Conservation (phyloP, 1,140 invertebrate species). For the Drosophila hydei region DNA sequence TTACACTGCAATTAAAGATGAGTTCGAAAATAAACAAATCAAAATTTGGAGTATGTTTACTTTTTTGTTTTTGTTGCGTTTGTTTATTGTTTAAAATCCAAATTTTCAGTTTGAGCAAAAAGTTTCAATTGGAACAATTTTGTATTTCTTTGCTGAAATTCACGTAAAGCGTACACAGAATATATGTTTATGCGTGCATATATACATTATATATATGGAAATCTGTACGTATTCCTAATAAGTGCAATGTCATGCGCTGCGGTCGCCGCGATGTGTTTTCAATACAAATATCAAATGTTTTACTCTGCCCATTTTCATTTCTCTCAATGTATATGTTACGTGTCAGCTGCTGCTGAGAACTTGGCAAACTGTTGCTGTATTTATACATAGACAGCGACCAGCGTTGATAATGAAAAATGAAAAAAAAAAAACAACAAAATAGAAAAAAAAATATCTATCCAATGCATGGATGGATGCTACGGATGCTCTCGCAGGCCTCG, state of each 20-base stretch:
- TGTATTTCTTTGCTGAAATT: not conserved
- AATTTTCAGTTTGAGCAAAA: no score
- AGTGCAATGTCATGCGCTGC: conserved; percentile 10
- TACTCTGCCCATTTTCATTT: not conserved
- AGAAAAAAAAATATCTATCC: conserved; percentile 25
- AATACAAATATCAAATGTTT: conserved; percentile 10
- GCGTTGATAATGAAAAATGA: conserved; percentile 54
- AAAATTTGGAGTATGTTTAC: no score
- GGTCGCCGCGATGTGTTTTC: conserved; percentile 10
- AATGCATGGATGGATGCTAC: conserved; percentile 13
- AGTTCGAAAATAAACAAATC: no score
- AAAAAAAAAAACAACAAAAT: conserved; percentile 10
- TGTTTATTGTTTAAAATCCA: no score
- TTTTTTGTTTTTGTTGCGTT: not conserved
- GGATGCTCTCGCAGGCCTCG: conserved; percentile 30
- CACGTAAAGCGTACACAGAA: not conserved
- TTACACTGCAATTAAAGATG: not conserved
- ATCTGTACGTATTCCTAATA: not conserved
- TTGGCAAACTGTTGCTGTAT: conserved; percentile 13
- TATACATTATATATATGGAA: not conserved
- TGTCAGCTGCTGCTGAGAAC: conserved; percentile 14
- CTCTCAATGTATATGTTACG: conserved; percentile 12
- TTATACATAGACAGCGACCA: conserved; percentile 18
- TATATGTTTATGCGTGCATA: no score
- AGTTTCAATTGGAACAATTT: no score